A percentile compares a stretch with the other conserved stretches of the same genome.
phyloP scores from a whole-genome alignment of 2,113 vertebrate genomes.

The Orycteropus afer region DNA sequence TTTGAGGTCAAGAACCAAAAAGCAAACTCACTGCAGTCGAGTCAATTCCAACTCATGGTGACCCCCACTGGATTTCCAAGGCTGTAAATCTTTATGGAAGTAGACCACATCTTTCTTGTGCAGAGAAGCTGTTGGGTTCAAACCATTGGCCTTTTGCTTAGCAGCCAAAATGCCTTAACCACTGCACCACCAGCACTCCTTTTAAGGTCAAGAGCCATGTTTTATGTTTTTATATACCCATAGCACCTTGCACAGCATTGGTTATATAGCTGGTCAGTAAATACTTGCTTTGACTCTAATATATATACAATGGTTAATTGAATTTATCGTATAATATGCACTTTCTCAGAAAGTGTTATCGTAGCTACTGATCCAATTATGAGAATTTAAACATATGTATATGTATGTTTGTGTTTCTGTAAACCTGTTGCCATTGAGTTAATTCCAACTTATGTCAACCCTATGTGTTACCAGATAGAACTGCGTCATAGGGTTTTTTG shows the following conservation, averaged over 20 bases:
- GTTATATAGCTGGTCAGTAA: constrained; percentile 9
- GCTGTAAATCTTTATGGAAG: too few species aligned
- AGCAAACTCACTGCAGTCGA: too few species aligned
- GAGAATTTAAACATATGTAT: constrained; percentile 35
- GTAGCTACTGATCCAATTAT: neutral
- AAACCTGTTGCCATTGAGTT: too few species aligned
- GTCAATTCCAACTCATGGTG: too few species aligned
- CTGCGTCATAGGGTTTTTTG: neutral
- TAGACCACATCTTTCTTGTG: too few species aligned
- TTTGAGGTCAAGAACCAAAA: too few species aligned
- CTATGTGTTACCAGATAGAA: neutral
- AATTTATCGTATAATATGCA: constrained; percentile 15
- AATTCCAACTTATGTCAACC: neutral
- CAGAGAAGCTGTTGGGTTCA: too few species aligned
- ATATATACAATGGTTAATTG: neutral
- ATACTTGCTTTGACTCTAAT: constrained; percentile 47
- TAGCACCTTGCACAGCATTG: constrained; percentile 7
- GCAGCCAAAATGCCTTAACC: too few species aligned
- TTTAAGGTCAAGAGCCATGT: constrained; percentile 31
- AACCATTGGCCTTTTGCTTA: too few species aligned
- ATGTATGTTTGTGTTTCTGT: too few species aligned
- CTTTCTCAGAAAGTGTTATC: constrained; percentile 38
- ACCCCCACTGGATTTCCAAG: too few species aligned
- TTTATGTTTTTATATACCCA: constrained; percentile 32
- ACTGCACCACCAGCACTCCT: too few species aligned